These are phyloP conservation scores for Eidolon helvum DNA, from an alignment of 2,113 vertebrate species.

Conservation along the genomic window DNA sequence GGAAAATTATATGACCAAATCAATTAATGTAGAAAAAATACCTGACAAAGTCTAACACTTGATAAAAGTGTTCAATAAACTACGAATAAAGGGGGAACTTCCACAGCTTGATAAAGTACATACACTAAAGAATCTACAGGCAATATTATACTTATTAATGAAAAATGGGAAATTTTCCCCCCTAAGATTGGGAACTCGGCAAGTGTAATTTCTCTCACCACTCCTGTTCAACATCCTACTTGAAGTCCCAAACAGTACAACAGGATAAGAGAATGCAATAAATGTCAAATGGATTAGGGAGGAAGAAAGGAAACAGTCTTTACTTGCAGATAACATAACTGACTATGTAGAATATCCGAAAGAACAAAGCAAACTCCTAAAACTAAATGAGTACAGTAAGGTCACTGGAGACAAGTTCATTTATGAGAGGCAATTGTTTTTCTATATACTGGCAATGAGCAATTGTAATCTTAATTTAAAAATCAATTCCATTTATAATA, in stretches of 20 bases:
- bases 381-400: too few species aligned
- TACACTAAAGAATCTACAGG: not conserved
- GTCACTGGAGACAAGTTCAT: not conserved
- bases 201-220: not conserved
- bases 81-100: not conserved
- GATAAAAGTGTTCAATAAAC: not conserved
- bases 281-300: not conserved
- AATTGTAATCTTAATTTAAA: not conserved
- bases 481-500: not conserved
- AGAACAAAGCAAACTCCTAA: not conserved
- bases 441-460: not conserved
- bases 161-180: not conserved
- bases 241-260: not conserved
- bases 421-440: not conserved
- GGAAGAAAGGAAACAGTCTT: not conserved
- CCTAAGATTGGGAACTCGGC: not conserved
- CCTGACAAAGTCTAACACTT: not conserved
- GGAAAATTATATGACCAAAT: not conserved
- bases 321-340: not conserved
- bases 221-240: not conserved
- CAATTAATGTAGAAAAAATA: not conserved
- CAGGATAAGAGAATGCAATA: not conserved
- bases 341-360: not conserved
- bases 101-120: not conserved
- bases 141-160: not conserved